Percentiles rank a stretch among this genome's conserved stretches.
phyloP scores from a whole-genome alignment of 2,113 vertebrate genomes.

The Microtus oregoni region DNA sequence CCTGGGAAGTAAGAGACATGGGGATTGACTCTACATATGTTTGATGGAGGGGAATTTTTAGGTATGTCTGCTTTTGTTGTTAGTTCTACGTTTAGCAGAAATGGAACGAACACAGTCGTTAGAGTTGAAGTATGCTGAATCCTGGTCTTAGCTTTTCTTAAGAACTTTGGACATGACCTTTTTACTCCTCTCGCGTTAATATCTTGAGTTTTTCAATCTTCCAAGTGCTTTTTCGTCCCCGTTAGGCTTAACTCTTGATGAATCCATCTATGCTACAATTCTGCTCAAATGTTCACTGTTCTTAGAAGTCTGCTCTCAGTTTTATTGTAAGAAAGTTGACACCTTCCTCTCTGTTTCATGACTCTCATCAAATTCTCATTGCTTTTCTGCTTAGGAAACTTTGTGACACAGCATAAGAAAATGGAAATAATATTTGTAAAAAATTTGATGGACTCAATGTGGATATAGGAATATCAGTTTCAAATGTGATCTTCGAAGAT shows the following conservation, averaged over 20 bases:
- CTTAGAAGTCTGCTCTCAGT: background rate
- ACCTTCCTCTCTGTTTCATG: background rate
- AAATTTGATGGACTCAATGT: background rate
- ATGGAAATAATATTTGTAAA: background rate
- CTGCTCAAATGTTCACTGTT: background rate
- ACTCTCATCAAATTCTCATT: background rate
- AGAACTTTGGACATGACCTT: background rate
- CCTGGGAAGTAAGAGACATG: background rate
- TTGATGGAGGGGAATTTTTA: background rate
- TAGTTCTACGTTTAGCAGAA: background rate
- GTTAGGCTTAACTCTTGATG: background rate
- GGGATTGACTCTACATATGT: background rate
- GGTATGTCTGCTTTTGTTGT: background rate
- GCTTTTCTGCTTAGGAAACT: background rate
- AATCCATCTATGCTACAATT: background rate
- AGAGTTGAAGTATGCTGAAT: background rate
- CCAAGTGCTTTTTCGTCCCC: background rate
- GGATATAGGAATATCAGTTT: background rate
- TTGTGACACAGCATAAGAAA: background rate
- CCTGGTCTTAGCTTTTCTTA: background rate
- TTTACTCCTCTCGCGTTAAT: background rate
- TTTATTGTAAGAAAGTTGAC: background rate
- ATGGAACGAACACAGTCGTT: background rate
- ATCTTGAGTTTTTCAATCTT: background rate
- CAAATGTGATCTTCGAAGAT: background rate